Conservation (phyloP, 2,797 vertebrate genomes). For the Lophius americanus region DNA sequence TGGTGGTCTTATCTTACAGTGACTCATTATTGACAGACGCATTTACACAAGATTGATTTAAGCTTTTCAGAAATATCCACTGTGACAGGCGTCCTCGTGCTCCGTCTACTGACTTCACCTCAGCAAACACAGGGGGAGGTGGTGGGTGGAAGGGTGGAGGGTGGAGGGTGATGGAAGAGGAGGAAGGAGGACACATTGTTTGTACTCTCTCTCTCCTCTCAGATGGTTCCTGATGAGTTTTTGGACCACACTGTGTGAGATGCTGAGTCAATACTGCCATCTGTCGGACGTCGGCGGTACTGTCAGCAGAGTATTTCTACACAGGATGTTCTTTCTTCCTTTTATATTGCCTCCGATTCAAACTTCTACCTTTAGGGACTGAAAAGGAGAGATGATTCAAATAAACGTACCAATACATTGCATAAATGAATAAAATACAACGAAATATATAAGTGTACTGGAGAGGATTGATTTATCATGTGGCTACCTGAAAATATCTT, state of each 20-base stretch:
- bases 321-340: too few species aligned
- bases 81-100: slow-evolving; percentile 59
- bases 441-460: too few species aligned
- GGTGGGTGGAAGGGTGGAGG: background rate
- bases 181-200: background rate
- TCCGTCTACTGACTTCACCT: slow-evolving; percentile 39
- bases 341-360: too few species aligned
- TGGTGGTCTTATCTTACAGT: slow-evolving; percentile 59
- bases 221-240: slow-evolving; percentile 20
- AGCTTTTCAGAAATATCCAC: slow-evolving; percentile 53
- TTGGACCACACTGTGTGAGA: background rate
- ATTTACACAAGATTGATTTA: slow-evolving; percentile 57
- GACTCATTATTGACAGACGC: slow-evolving; percentile 69
- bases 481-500: too few species aligned
- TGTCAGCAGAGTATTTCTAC: background rate
- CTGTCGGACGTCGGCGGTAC: slow-evolving; percentile 51
- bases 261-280: slow-evolving; percentile 65
- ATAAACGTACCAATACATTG: too few species aligned
- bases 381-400: too few species aligned
- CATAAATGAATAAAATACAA: too few species aligned
- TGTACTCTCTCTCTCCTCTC: slow-evolving; percentile 28
- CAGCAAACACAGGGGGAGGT: slow-evolving; percentile 10
- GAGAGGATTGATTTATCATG: too few species aligned
- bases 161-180: background rate
- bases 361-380: too few species aligned